These are phyloP conservation scores for Spinus pinus DNA, from an alignment of 2,797 vertebrate species.

Conservation along the genomic window DNA sequence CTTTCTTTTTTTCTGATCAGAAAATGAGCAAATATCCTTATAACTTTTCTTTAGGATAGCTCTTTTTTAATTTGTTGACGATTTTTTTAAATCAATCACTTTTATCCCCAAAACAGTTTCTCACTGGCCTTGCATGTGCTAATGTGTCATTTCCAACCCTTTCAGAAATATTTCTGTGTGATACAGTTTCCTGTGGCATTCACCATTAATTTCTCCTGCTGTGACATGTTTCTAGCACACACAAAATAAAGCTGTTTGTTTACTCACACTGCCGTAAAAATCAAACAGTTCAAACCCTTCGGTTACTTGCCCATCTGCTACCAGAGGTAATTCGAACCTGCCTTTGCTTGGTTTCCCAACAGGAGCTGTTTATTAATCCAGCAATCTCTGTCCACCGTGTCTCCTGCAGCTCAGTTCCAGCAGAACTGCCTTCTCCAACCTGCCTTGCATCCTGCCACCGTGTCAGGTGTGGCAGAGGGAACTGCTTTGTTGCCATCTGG, in stretches of 20 bases:
- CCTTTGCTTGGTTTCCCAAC: neutral
- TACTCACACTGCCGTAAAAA: neutral
- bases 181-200: neutral
- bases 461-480: neutral
- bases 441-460: accelerated
- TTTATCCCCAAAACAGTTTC: neutral
- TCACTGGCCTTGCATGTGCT: neutral
- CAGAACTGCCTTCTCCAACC: neutral
- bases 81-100: neutral
- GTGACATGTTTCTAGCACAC: neutral
- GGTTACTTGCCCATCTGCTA: neutral
- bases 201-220: neutral
- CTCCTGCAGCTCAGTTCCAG: neutral
- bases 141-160: neutral
- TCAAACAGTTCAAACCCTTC: neutral
- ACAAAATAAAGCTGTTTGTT: neutral
- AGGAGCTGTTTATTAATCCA: neutral
- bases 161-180: neutral
- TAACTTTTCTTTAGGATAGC: neutral
- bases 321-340: neutral
- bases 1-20: neutral
- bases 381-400: neutral
- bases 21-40: neutral
- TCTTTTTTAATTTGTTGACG: accelerated
- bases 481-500: neutral